Percentiles rank a stretch among this genome's conserved stretches.
Evolutionary conservation across 92 coral and sea anemone species (phyloP).

Genomic region (Scolanthus callimorphus): DNA sequence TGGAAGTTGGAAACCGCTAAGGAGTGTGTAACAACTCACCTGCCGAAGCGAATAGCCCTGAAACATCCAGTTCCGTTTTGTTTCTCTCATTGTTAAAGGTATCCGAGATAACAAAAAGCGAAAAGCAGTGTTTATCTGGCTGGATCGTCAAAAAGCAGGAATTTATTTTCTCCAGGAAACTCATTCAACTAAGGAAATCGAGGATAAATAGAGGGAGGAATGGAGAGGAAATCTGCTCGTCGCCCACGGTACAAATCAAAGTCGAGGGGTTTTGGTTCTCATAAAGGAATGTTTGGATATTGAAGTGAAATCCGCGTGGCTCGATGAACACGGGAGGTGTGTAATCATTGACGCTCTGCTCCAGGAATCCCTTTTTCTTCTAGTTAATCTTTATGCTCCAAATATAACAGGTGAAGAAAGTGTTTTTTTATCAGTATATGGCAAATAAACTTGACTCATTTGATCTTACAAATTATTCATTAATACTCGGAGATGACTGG

Average conservation of each 20-base stretch:
- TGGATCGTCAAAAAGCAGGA: slow-evolving; percentile 35
- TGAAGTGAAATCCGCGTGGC: slow-evolving; percentile 8
- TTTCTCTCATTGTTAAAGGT: slow-evolving; percentile 55
- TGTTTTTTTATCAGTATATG: slow-evolving; percentile 8
- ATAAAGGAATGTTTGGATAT: slow-evolving; percentile 28
- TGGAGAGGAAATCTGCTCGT: slow-evolving; percentile 39
- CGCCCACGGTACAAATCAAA: slow-evolving; percentile 47
- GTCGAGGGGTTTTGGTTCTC: slow-evolving; percentile 34
- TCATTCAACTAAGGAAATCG: slow-evolving; percentile 5
- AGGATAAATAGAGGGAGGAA: slow-evolving; percentile 22
- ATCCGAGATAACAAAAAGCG: slow-evolving; percentile 39
- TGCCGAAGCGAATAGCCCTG: slow-evolving; percentile 66
- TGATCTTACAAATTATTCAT: slow-evolving; percentile 5
- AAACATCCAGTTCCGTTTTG: slow-evolving; percentile 15
- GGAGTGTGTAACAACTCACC: too few relatives aligned
- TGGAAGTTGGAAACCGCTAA: too few relatives aligned
- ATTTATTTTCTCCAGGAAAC: slow-evolving; percentile 48
- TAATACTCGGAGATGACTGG: slow-evolving; percentile 35
- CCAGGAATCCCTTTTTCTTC: slow-evolving; percentile 28
- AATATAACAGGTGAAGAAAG: slow-evolving; percentile 18
- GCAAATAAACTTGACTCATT: slow-evolving; percentile 4
- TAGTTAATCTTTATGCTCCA: slow-evolving; percentile 42
- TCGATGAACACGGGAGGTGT: slow-evolving; percentile 28
- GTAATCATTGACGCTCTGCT: slow-evolving; percentile 13
- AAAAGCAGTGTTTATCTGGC: slow-evolving; percentile 32